Percentiles rank a stretch among this genome's conserved stretches.
phyloP scores from a whole-genome alignment of 1,140 invertebrate species.

The Mylabris phalerata region DNA sequence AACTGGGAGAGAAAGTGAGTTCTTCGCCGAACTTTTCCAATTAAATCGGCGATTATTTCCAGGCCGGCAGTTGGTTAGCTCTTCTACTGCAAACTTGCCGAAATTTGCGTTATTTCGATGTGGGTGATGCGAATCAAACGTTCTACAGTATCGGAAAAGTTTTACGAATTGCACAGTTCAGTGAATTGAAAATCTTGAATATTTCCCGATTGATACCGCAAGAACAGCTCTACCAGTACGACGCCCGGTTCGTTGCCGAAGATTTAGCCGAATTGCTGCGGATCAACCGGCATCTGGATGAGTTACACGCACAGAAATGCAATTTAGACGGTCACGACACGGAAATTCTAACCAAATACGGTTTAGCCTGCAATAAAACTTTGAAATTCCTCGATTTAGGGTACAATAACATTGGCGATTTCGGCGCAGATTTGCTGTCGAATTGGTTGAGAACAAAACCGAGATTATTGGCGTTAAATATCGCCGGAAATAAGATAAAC shows the following conservation, averaged over 20 bases:
- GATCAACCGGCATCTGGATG: constrained; percentile 45
- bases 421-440: constrained; percentile 46
- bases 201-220: constrained; percentile 48
- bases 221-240: constrained; percentile 15
- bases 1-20: constrained; percentile 42
- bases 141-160: constrained; percentile 44
- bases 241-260: not conserved
- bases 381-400: constrained; percentile 49
- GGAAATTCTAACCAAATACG: constrained; percentile 44
- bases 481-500: constrained; percentile 49
- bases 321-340: constrained; percentile 50
- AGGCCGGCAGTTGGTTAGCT: constrained; percentile 45
- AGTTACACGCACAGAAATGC: constrained; percentile 53
- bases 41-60: constrained; percentile 4
- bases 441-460: constrained; percentile 47
- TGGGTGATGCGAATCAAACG: constrained; percentile 49
- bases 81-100: constrained; percentile 44
- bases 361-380: constrained; percentile 45
- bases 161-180: constrained; percentile 27
- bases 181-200: constrained; percentile 48
- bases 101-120: constrained; percentile 45
- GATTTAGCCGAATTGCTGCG: constrained; percentile 18
- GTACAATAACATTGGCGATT: constrained; percentile 51
- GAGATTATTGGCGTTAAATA: constrained; percentile 43
- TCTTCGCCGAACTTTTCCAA: not conserved